These are phyloP conservation scores for Creontiades dilutus DNA, from an alignment of 2,888 invertebrate species.

Conservation along the genomic window DNA sequence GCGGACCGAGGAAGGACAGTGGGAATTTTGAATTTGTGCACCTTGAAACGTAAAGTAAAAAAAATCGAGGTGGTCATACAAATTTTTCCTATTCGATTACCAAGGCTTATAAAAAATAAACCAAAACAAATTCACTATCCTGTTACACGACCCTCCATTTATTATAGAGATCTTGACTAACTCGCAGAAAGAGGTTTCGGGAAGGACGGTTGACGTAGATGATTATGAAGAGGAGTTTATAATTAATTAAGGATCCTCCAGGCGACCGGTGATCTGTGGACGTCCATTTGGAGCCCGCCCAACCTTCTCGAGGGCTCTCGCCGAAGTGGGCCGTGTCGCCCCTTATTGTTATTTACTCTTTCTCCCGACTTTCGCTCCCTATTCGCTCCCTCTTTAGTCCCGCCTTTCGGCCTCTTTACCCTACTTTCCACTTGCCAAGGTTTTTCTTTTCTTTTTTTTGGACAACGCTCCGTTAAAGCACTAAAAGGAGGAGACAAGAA, in stretches of 20 bases:
- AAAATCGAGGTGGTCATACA: too few species aligned
- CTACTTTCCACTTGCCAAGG: slow-evolving; percentile 22
- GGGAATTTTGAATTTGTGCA: too few species aligned
- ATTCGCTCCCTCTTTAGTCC: not conserved
- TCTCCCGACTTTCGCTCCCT: not conserved
- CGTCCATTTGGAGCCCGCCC: slow-evolving; percentile 8
- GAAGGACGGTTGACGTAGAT: not conserved
- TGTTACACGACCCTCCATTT: too few species aligned
- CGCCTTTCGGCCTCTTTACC: not conserved
- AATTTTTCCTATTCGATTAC: too few species aligned
- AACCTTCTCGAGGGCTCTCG: slow-evolving; percentile 15
- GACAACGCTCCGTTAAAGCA: not conserved
- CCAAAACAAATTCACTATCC: too few species aligned
- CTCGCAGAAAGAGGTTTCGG: too few species aligned
- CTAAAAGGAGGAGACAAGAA: not conserved
- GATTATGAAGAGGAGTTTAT: slow-evolving; percentile 45
- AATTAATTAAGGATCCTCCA: slow-evolving; percentile 44
- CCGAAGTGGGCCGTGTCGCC: not conserved
- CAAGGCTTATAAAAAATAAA: too few species aligned
- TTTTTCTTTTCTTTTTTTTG: not conserved
- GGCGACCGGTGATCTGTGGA: not conserved
- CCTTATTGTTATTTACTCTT: not conserved
- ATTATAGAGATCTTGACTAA: too few species aligned
- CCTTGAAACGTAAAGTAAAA: too few species aligned
- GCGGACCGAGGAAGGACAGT: too few species aligned